A percentile compares a stretch with the other conserved stretches of the same genome.
phyloP scores from a whole-genome alignment of 2,888 invertebrate species.

The Heteromurus nitidus region DNA sequence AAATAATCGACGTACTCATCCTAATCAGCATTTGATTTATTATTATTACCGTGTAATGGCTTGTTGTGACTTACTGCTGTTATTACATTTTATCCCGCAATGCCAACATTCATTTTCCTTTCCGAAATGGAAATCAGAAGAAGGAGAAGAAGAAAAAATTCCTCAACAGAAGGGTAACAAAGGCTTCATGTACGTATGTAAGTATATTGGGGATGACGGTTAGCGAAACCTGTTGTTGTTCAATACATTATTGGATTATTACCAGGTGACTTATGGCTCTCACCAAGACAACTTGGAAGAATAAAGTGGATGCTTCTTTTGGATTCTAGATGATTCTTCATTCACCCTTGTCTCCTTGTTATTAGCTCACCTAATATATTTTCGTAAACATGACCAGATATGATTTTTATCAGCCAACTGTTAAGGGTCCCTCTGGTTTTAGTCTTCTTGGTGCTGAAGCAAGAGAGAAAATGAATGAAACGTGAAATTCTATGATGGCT shows the following conservation, averaged over 20 bases:
- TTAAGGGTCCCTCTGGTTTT: no score
- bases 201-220: neutral
- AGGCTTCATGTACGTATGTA: neutral
- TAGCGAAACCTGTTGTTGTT: slow-evolving; percentile 33
- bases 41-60: slow-evolving; percentile 65
- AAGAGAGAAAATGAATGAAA: no score
- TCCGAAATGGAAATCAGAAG: slow-evolving; percentile 54
- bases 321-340: no score
- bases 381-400: no score
- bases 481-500: no score
- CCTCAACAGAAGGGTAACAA: no score
- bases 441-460: no score
- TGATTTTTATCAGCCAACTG: no score
- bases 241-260: slow-evolving; percentile 64
- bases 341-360: no score
- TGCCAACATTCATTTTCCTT: slow-evolving; percentile 62
- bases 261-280: slow-evolving; percentile 59
- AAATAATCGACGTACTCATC: slow-evolving; percentile 53
- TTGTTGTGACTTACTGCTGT: slow-evolving; percentile 65
- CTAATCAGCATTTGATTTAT: slow-evolving; percentile 65
- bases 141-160: slow-evolving; percentile 20
- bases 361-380: no score
- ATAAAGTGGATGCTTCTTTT: slow-evolving; percentile 3
- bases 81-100: slow-evolving; percentile 65
- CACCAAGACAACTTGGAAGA: slow-evolving; percentile 61